These are phyloP conservation scores for Wiebesia pumilae DNA, from an alignment of 1,140 invertebrate species.

Conservation along the genomic window DNA sequence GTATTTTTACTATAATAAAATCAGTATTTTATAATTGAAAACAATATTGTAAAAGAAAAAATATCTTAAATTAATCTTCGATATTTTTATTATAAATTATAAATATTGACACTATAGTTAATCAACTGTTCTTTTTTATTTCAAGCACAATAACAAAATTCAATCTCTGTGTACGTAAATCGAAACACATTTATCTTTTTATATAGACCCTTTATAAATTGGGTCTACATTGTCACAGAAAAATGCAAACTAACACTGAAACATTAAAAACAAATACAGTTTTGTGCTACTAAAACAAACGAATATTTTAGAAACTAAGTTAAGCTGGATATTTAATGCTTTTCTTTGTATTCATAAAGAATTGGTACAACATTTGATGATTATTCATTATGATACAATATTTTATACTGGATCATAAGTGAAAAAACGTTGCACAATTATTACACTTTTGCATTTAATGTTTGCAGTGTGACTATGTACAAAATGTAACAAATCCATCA, in stretches of 20 bases:
- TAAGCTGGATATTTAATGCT: neutral
- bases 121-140: neutral
- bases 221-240: too few relatives aligned
- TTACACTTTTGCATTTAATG: slow-evolving; percentile 19
- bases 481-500: slow-evolving; percentile 21
- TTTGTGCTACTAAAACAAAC: slow-evolving; percentile 22
- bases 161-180: slow-evolving; percentile 23
- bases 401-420: slow-evolving; percentile 45
- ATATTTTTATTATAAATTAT: slow-evolving; percentile 34
- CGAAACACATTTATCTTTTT: slow-evolving; percentile 16
- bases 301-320: slow-evolving; percentile 4
- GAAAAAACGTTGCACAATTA: slow-evolving; percentile 47
- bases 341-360: slow-evolving; percentile 23
- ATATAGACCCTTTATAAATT: neutral
- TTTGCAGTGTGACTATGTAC: neutral
- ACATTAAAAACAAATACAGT: too few relatives aligned
- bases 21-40: neutral
- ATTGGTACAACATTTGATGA: slow-evolving; percentile 10
- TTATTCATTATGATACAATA: slow-evolving; percentile 32
- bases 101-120: slow-evolving; percentile 16
- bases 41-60: slow-evolving; percentile 37
- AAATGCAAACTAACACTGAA: too few relatives aligned
- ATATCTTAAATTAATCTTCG: slow-evolving; percentile 41
- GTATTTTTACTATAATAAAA: neutral
- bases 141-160: slow-evolving; percentile 40